These are phyloP conservation scores for Crocallis elinguaria DNA, from an alignment of 2,888 invertebrate genomes.

Conservation along the genomic window DNA sequence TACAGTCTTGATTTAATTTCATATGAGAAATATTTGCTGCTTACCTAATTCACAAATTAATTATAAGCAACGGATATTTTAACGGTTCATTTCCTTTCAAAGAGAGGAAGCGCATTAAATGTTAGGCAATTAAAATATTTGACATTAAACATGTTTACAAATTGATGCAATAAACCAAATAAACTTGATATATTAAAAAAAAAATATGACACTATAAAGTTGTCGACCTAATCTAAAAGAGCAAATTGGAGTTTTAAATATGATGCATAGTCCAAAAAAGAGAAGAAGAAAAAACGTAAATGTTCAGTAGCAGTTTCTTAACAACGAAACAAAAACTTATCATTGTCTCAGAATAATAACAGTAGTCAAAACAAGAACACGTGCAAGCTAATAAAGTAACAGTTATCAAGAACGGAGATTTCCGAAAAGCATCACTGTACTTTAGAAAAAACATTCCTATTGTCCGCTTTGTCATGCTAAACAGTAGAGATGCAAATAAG, in stretches of 20 bases:
- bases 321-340: conserved; percentile 45
- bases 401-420: conserved; percentile 41
- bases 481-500: conserved; percentile 70
- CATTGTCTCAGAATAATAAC: conserved; percentile 54
- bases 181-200: not conserved
- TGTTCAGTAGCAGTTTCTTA: conserved; percentile 33
- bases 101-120: conserved; percentile 33
- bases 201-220: not conserved
- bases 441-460: conserved; percentile 51
- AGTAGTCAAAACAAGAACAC: conserved; percentile 68
- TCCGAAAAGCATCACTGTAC: conserved; percentile 48
- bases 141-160: conserved; percentile 7
- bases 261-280: not conserved
- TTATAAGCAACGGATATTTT: conserved; percentile 34
- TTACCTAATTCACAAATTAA: conserved; percentile 28
- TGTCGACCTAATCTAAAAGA: not conserved
- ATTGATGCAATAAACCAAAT: conserved; percentile 2
- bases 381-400: conserved; percentile 52
- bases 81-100: conserved; percentile 33
- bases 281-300: conserved; percentile 7
- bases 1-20: not conserved
- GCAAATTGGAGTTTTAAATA: not conserved
- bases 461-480: conserved; percentile 61
- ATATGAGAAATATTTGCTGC: conserved; percentile 4
- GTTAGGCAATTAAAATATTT: conserved; percentile 12